Conservation (phyloP, 1,140 invertebrate genomes). For the Brachionus manjavacas region DNA sequence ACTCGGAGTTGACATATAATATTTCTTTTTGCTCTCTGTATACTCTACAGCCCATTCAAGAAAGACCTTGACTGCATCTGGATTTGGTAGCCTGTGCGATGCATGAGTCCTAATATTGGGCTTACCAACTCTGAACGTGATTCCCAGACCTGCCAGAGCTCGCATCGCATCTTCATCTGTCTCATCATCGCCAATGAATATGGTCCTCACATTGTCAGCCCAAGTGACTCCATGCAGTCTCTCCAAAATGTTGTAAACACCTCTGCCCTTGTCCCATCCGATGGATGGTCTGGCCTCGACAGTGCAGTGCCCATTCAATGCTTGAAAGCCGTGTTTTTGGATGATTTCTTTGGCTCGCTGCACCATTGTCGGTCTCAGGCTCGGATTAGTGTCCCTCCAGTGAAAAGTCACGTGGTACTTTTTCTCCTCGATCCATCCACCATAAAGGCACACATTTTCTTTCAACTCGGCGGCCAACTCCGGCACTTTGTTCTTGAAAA, state of each 20-base stretch:
- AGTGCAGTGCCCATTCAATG: constrained; percentile 68
- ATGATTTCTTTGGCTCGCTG: not conserved
- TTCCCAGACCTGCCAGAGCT: constrained; percentile 71
- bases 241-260: constrained; percentile 79
- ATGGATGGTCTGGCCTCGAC: constrained; percentile 82
- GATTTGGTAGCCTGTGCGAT: constrained; percentile 1
- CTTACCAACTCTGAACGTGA: constrained; percentile 71
- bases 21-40: not conserved
- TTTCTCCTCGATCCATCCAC: constrained; percentile 86
- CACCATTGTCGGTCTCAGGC: constrained; percentile 62
- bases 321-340: constrained; percentile 16
- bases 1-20: not conserved
- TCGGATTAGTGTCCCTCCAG: constrained; percentile 65
- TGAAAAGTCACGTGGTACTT: constrained; percentile 79
- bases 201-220: constrained; percentile 80
- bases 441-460: constrained; percentile 76
- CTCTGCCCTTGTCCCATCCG: constrained; percentile 80
- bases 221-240: constrained; percentile 83
- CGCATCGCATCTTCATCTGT: constrained; percentile 86
- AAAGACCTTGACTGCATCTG: not conserved
- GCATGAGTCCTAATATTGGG: constrained; percentile 30
- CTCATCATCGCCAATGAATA: constrained; percentile 80
- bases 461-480: constrained; percentile 72
- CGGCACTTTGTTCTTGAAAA: constrained; percentile 63
- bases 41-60: constrained; percentile 23